Conservation (phyloP, 2,113 vertebrate genomes). For the Hippocampus zosterae region DNA sequence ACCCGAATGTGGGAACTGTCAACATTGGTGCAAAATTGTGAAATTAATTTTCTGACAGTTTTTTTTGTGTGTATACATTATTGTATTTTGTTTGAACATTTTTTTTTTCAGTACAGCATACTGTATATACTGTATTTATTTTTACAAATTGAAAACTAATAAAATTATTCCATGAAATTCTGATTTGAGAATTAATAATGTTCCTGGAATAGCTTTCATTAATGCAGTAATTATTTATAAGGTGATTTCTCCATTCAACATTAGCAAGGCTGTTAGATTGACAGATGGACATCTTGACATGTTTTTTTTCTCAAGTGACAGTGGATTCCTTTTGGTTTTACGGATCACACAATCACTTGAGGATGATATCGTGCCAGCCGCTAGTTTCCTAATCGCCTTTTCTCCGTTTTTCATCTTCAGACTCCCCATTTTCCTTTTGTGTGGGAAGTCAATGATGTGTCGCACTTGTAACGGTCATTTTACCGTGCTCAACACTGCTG, state of each 20-base stretch:
- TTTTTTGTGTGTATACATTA: too few species aligned
- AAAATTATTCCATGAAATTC: too few species aligned
- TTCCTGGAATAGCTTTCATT: too few species aligned
- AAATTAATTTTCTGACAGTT: too few species aligned
- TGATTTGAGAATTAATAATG: too few species aligned
- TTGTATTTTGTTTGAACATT: too few species aligned
- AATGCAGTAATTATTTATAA: not conserved
- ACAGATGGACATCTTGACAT: not conserved
- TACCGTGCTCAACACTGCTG: not conserved
- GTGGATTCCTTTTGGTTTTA: not conserved
- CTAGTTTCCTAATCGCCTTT: slow-evolving; percentile 9
- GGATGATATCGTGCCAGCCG: slow-evolving; percentile 10
- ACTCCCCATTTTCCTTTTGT: slow-evolving; percentile 26
- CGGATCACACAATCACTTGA: not conserved
- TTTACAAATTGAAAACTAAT: too few species aligned
- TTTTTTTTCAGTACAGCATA: too few species aligned
- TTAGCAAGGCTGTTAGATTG: not conserved
- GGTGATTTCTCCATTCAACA: not conserved
- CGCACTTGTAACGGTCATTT: slow-evolving; percentile 31
- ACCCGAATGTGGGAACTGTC: too few species aligned
- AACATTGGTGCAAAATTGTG: too few species aligned
- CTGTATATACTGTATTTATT: too few species aligned
- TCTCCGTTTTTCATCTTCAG: slow-evolving; percentile 5
- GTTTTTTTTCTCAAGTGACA: not conserved
- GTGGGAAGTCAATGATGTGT: slow-evolving; percentile 16